Conservation (phyloP, 2,888 invertebrate genomes). For the Vannuccia rotundouncinata region DNA sequence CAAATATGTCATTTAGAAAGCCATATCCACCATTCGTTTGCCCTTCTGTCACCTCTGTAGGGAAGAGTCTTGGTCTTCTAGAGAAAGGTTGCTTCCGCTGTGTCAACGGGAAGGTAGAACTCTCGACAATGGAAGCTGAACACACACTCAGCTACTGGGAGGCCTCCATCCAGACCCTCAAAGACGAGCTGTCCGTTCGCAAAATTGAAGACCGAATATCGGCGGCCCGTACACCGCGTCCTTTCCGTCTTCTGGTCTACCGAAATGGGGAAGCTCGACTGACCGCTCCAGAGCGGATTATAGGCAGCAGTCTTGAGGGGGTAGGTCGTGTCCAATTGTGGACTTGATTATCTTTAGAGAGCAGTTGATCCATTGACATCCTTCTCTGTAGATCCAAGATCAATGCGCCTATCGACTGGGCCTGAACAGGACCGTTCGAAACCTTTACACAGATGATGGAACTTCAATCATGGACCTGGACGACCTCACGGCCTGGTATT, state of each 20-base stretch:
- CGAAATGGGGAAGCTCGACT: constrained; percentile 54
- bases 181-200: constrained; percentile 46
- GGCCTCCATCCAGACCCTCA: constrained; percentile 45
- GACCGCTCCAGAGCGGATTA: constrained; percentile 49
- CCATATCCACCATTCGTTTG: no score
- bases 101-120: constrained; percentile 55
- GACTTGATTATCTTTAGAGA: no score
- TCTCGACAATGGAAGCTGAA: constrained; percentile 52
- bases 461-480: constrained; percentile 49
- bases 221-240: constrained; percentile 48
- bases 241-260: constrained; percentile 53
- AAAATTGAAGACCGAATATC: constrained; percentile 51
- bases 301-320: constrained; percentile 53
- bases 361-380: no score
- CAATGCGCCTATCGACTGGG: constrained; percentile 50
- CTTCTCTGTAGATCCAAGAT: no score
- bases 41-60: constrained; percentile 55
- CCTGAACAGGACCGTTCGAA: constrained; percentile 48
- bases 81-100: constrained; percentile 53
- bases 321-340: no score
- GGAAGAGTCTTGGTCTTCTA: constrained; percentile 50
- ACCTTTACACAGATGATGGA: constrained; percentile 53
- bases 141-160: constrained; percentile 51
- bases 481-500: constrained; percentile 50
- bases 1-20: no score